Conservation (phyloP, 2,113 vertebrate genomes). For the Nanorana parkeri region DNA sequence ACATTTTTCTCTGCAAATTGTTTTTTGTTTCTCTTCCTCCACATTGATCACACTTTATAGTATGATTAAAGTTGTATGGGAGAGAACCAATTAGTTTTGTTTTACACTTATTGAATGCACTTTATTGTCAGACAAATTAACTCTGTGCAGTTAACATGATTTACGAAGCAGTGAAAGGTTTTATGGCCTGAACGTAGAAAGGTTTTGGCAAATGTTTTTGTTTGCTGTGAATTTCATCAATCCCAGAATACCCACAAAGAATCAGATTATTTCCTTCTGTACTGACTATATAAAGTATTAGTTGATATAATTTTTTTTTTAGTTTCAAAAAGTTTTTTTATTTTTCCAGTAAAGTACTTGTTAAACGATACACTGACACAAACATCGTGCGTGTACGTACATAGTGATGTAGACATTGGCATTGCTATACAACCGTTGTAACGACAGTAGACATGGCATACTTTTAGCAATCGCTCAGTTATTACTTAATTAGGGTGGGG, state of each 20-base stretch:
- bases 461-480: no score
- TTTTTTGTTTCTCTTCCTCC: constrained; percentile 73
- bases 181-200: constrained; percentile 59
- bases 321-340: no score
- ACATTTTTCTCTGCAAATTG: constrained; percentile 69
- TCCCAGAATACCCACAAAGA: background rate
- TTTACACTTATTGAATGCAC: constrained; percentile 78
- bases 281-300: no score
- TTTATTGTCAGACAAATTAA: constrained; percentile 80
- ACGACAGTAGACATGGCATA: no score
- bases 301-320: no score
- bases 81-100: constrained; percentile 80
- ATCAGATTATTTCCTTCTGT: no score
- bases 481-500: no score
- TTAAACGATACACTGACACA: no score
- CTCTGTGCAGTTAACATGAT: constrained; percentile 74
- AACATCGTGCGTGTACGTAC: no score
- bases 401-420: no score
- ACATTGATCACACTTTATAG: constrained; percentile 79
- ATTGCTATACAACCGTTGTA: no score
- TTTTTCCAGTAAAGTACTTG: no score
- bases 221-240: constrained; percentile 14
- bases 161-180: constrained; percentile 67
- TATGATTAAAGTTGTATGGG: constrained; percentile 81
- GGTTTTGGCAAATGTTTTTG: constrained; percentile 41